Base-by-base conservation (phyloP, 1,140 invertebrate genomes). In the Brachionus calyciflorus region DNA sequence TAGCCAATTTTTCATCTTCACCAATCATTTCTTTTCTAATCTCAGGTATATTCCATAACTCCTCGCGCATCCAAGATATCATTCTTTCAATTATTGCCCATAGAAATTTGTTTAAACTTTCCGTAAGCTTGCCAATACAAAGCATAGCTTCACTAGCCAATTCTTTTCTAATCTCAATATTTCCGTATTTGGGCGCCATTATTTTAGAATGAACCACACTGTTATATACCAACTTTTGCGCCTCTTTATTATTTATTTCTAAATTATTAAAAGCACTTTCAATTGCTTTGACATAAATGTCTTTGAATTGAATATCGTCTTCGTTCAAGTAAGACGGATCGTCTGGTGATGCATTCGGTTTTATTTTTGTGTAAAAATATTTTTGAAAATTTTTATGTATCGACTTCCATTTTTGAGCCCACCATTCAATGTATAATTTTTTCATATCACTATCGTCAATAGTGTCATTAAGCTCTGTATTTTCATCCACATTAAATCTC, bases 351-450 rank as follows among this genome's bases (percentile, higher is more conserved):
- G 30, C 26, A 4, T 37, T 30, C 7, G 37, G 33, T 19, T 44
- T 41, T 24, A 65, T 65, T 12, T 24, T 65, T 17, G 60, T 41
- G 3, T 65, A 21, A 19, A 65, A 41, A 65, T 19, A 65, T 41
- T 40, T 41, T 24, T 65, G 33, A 65, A 65, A 65, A 19, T 65
- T 26, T 65, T 65, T 12, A 6, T 65, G 60, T 10, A 65, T 41
- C 10, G n/a, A 41, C 14, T 41, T 65, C 60, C 60, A 65, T 44
- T 65, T 5, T 41, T 65, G 60, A 41, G 60, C 37, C 60, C 60
- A 65, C 60, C 60, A 65, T 65, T 65, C 55, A 17, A n/a, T 14
- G 17, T 33, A 60, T 26, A 37, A n/a, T 37, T 60, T 60, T 33
- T 60, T 37, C 55, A 33, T 33, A 33, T 60, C 55, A 60, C 1